Percentiles rank a stretch among this genome's conserved stretches.
Evolutionary conservation across 2,797 vertebrate species (phyloP).

Genomic region (Pangasius krempfi): DNA sequence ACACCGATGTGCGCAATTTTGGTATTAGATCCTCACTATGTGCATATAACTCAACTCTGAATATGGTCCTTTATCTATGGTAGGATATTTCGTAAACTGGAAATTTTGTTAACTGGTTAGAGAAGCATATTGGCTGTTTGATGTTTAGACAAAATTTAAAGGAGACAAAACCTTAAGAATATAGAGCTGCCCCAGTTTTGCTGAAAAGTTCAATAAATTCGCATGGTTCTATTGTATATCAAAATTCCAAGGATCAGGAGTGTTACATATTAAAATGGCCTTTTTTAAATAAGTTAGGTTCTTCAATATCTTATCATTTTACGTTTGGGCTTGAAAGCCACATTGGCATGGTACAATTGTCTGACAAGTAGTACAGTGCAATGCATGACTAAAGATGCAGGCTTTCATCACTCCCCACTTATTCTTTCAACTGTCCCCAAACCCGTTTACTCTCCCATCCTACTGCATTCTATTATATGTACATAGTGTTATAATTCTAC

Average conservation of each 20-base stretch:
- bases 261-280: constrained; percentile 31
- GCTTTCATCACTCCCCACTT: constrained; percentile 1
- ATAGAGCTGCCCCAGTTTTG: constrained; percentile 30
- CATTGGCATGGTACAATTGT: constrained; percentile 19
- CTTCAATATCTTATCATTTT: constrained; percentile 14
- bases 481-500: constrained; percentile 20
- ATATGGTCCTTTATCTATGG: constrained; percentile 51
- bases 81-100: not conserved
- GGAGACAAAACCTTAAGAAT: constrained; percentile 37
- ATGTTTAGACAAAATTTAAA: constrained; percentile 64
- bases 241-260: not conserved
- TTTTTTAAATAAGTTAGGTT: constrained; percentile 22
- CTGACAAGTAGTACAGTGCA: constrained; percentile 22
- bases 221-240: not conserved
- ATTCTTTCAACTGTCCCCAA: not conserved
- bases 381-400: constrained; percentile 1
- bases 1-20: not conserved
- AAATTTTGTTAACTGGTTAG: not conserved
- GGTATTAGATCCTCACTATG: not conserved
- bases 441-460: constrained; percentile 26
- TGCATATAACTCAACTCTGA: not conserved
- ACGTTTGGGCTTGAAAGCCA: not conserved
- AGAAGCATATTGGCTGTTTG: constrained; percentile 61
- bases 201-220: constrained; percentile 37
- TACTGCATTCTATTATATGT: constrained; percentile 29